Evolutionary conservation across 2,888 invertebrate genomes (phyloP).

Genomic region (Galeruca laticollis): DNA sequence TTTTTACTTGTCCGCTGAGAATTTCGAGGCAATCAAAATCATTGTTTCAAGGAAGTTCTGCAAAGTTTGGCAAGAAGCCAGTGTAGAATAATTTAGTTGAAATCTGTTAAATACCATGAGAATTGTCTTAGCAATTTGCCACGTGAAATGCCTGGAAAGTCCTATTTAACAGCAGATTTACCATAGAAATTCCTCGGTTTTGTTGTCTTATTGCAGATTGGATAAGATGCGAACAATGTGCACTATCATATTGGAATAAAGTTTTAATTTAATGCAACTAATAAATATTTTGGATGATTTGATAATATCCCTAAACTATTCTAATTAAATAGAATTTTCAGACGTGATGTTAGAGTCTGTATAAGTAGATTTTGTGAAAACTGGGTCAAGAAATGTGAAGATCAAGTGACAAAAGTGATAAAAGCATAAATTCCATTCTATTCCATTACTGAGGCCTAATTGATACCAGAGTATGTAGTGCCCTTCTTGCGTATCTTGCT

Average conservation of each 20-base stretch:
- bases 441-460: too few relatives aligned
- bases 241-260: neutral
- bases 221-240: slow-evolving; percentile 7
- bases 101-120: slow-evolving; percentile 63
- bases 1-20: slow-evolving; percentile 57
- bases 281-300: neutral
- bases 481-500: too few relatives aligned
- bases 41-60: slow-evolving; percentile 60
- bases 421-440: too few relatives aligned
- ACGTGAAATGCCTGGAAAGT: slow-evolving; percentile 51
- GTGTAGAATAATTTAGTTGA: slow-evolving; percentile 60
- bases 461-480: too few relatives aligned
- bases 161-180: slow-evolving; percentile 49
- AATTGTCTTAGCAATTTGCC: slow-evolving; percentile 59
- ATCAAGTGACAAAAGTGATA: too few relatives aligned
- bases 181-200: slow-evolving; percentile 32
- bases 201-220: slow-evolving; percentile 27
- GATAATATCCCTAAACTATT: neutral
- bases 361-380: too few relatives aligned
- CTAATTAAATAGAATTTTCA: too few relatives aligned
- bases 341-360: too few relatives aligned
- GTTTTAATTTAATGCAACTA: neutral
- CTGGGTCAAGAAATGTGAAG: too few relatives aligned
- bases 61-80: slow-evolving; percentile 53
- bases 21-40: slow-evolving; percentile 61